Conservation (phyloP, 2,113 vertebrate genomes). For the Lampris megalopsis region DNA sequence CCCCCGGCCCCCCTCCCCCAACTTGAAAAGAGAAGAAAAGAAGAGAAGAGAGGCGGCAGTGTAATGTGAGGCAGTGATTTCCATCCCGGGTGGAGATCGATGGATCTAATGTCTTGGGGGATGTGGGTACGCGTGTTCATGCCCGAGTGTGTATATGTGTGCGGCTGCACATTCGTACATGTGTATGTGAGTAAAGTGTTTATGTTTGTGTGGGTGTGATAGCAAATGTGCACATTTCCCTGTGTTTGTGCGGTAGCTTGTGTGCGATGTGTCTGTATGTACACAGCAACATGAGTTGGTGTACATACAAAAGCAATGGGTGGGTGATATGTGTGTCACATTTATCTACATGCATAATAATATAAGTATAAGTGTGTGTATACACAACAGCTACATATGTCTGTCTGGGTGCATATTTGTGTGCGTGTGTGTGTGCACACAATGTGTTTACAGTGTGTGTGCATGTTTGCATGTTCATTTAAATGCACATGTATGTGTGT, state of each 20-base stretch:
- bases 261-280: not conserved
- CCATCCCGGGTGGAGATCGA: constrained; percentile 66
- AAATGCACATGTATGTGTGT: constrained; percentile 17
- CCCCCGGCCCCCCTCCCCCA: not conserved
- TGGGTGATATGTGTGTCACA: not conserved
- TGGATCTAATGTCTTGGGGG: constrained; percentile 49
- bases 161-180: not conserved
- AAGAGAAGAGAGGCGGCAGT: constrained; percentile 24
- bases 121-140: not conserved
- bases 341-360: too few species aligned
- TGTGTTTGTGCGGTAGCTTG: not conserved
- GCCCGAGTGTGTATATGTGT: not conserved
- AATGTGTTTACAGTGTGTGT: not conserved
- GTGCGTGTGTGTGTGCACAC: not conserved
- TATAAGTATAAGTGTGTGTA: not conserved
- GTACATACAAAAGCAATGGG: not conserved
- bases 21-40: constrained; percentile 43
- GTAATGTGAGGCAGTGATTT: constrained; percentile 58
- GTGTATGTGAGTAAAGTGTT: not conserved
- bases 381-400: not conserved
- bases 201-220: not conserved
- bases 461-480: constrained; percentile 5
- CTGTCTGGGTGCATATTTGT: not conserved
- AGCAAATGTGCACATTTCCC: not conserved
- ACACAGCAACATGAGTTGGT: not conserved